These are phyloP conservation scores for Drosophila fungiperda DNA, from an alignment of 2,888 invertebrate species.

Conservation along the genomic window DNA sequence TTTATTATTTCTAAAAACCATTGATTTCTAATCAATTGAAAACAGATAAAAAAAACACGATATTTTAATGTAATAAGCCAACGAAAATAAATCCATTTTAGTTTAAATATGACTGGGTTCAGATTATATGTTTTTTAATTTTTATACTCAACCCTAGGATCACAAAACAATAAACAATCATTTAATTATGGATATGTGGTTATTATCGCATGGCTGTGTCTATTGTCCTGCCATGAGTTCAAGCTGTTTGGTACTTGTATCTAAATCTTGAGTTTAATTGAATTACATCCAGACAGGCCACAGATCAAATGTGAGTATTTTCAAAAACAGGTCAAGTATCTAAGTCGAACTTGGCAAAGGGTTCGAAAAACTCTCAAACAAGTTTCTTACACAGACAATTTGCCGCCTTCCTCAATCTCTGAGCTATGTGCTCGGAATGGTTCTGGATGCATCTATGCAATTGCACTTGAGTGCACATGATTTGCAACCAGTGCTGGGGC, in stretches of 20 bases:
- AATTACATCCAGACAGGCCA: constrained; percentile 31
- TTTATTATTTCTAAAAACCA: too few species aligned
- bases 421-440: background rate
- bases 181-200: background rate
- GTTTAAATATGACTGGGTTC: too few species aligned
- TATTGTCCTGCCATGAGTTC: background rate
- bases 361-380: constrained; percentile 1
- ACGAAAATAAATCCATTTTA: too few species aligned
- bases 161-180: background rate
- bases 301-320: constrained; percentile 27
- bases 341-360: constrained; percentile 58
- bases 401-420: constrained; percentile 1
- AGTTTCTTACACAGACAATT: constrained; percentile 17
- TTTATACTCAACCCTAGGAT: background rate
- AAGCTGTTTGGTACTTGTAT: background rate
- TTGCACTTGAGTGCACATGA: constrained; percentile 56
- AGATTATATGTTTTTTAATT: too few species aligned
- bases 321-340: constrained; percentile 65
- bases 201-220: background rate
- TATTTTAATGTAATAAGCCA: too few species aligned
- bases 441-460: constrained; percentile 35
- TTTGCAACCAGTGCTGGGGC: constrained; percentile 2
- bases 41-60: too few species aligned
- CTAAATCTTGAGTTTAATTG: constrained; percentile 25
- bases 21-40: too few species aligned